Evolutionary conservation across 2,113 vertebrate species (phyloP), one percentile per base, ranked within the genome.

Genomic region (Reinhardtius hippoglossoides): DNA sequence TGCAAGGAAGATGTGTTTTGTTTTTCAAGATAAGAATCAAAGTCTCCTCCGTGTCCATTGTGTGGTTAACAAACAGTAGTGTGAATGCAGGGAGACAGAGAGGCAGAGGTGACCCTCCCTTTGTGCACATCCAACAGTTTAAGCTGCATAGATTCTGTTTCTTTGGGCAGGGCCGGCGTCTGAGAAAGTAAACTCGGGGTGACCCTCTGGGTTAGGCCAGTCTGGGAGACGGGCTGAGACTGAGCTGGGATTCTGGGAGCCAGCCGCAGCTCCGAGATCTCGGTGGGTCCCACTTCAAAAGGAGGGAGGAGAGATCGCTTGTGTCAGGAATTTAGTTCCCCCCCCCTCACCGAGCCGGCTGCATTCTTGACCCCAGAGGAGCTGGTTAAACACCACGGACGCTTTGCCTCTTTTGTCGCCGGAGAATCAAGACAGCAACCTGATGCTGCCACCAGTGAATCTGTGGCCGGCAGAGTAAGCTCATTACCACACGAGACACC

Each of bases 101-200:
- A 61, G 62, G 72, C 72, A 83, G 74, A 80, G 81, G 73, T 83
- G 86, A 87, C 87, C 88, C 88, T 66, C 80, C 87, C 46, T 92
- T 93, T 93, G 90, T 93, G 83, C 76, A 79, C 67, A 84, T 71
- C 85, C 81, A 91, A 91, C 90, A 93, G 89, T 94, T 94, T 95
- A 94, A 96, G 93, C 94, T 90, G 94, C 91, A 92, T 86, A 93
- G 94, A 94, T 93, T 94, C 91, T 90, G 93, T 94, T 94, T 94
- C 92, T 94, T 93, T 93, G 92, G 85, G 82, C 80, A 80, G 89
- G 86, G 72, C 88, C 84, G 75, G 72, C 70, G 74, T 87, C 95
- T 95, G 95, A 96, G 95, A 96, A 96, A 95, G 95, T 95, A 95
- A 96, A 96, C 95, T 95, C 71, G 84, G 87, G 88, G 80, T 95